Base-by-base conservation (phyloP, 2,797 vertebrate species). In the Pangasius macronema region DNA sequence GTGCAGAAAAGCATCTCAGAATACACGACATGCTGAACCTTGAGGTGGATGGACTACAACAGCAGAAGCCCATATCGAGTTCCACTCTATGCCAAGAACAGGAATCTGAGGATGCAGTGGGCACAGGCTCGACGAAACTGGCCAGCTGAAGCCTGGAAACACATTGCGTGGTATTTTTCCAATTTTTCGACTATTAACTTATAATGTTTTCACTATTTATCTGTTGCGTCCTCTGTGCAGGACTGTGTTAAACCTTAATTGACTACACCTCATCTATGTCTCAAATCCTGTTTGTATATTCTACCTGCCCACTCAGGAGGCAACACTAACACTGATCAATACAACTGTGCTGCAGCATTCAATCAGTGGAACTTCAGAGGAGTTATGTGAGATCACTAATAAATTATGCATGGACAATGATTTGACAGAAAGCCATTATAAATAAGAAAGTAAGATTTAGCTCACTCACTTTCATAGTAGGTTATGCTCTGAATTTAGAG, bases 361-460 rank as follows among this genome's bases (percentile, higher is more conserved):
- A 87, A 87, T 90, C 84, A 86, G 86, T 61, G 59, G 84, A 39
- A 83, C 75, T 83, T 79, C 87, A 87, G 81, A 81, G 51, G 86
- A 70, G 87, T 86, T 82, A 61, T 72, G 77, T 82, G 57, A 87
- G 86, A 87, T 88, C 85, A 61, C 61, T 85, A 55, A 85, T 91
- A 49, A 86, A 90, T 90, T 84, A 88, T 88, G 85, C 87, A 86
- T 61, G 27, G 55, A 55, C 86, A 82, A 63, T n/a, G 75, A 63
- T 79, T 77, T 82, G 59, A 63, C 79, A 76, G 49, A 86, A 77
- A 79, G 85, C 76, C 72, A 87, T 82, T 83, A 86, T 55, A 85
- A 89, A 85, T 49, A 49, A 39, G 57, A 82, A 85, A 84, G 84
- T 70, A 81, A 53, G 36, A 30, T 55, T 36, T 83, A 80, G 84